These are phyloP conservation scores for Plutella xylostella DNA, from an alignment of 2,888 invertebrate species.

Conservation along the genomic window DNA sequence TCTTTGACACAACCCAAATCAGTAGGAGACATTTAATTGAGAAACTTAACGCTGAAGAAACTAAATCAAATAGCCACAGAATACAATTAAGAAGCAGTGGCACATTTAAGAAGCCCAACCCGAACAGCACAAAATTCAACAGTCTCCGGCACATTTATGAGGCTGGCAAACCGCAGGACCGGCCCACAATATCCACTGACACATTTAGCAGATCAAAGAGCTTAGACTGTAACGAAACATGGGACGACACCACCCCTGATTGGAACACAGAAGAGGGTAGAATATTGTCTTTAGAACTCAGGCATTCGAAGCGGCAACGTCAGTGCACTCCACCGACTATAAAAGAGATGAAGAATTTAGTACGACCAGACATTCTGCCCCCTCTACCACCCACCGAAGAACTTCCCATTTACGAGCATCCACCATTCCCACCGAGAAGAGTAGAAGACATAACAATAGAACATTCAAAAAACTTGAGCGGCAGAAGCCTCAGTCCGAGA, in stretches of 20 bases:
- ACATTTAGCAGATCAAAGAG: conserved; percentile 40
- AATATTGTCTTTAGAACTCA: conserved; percentile 76
- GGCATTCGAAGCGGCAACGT: conserved; percentile 80
- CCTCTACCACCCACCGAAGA: conserved; percentile 69
- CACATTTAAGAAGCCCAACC: conserved; percentile 73
- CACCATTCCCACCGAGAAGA: conserved; percentile 66
- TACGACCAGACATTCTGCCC: conserved; percentile 77
- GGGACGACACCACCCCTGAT: conserved; percentile 39
- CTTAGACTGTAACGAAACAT: conserved; percentile 33
- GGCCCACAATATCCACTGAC: conserved; percentile 40
- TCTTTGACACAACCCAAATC: conserved; percentile 34
- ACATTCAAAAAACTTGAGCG: conserved; percentile 75
- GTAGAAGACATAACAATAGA: conserved; percentile 47
- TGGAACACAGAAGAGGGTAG: conserved; percentile 70
- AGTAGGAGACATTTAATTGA: conserved; percentile 45
- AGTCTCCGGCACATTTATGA: conserved; percentile 83
- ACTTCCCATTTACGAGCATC: conserved; percentile 70
- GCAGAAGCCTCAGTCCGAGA: conserved; percentile 73
- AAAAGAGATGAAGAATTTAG: conserved; percentile 53
- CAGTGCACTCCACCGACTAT: conserved; percentile 65
- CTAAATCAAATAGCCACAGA: conserved; percentile 42
- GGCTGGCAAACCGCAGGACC: conserved; percentile 62
- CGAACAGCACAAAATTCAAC: conserved; percentile 63
- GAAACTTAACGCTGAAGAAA: conserved; percentile 32
- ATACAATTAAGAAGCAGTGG: conserved; percentile 77